Percentiles rank a stretch among this genome's conserved stretches.
These are phyloP conservation scores for Sylvia borin DNA, from an alignment of 2,797 vertebrate species.

Conservation along the genomic window DNA sequence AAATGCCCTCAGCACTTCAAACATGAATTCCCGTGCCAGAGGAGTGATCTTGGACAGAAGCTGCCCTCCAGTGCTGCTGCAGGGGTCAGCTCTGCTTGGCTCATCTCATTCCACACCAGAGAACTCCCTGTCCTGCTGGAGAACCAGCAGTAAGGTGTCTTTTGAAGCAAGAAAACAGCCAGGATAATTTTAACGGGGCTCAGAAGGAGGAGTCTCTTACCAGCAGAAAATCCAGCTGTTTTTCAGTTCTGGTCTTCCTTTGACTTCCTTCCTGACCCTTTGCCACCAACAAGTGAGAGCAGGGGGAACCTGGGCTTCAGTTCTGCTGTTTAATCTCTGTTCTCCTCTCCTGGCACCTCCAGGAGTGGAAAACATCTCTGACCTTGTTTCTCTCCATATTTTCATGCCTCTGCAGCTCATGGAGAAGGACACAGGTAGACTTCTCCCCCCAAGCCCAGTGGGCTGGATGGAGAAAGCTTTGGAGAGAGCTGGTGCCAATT, in stretches of 20 bases:
- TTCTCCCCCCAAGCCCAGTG: not conserved
- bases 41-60: not conserved
- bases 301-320: not conserved
- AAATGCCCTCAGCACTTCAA: not conserved
- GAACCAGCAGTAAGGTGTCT: not conserved
- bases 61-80: not conserved
- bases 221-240: not conserved
- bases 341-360: not conserved
- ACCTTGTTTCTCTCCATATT: not conserved
- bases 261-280: not conserved
- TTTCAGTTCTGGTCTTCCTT: not conserved
- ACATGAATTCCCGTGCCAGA: not conserved
- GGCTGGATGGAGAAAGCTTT: not conserved
- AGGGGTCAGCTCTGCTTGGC: not conserved
- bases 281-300: not conserved
- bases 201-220: not conserved
- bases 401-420: not conserved
- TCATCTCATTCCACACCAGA: not conserved
- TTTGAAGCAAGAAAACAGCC: not conserved
- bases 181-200: not conserved
- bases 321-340: not conserved
- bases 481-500: not conserved
- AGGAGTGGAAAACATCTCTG: not conserved
- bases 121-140: not conserved
- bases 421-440: not conserved